Evolutionary conservation across 2,888 invertebrate species (phyloP).

Genomic region (Lepidocyrtinus sp.): DNA sequence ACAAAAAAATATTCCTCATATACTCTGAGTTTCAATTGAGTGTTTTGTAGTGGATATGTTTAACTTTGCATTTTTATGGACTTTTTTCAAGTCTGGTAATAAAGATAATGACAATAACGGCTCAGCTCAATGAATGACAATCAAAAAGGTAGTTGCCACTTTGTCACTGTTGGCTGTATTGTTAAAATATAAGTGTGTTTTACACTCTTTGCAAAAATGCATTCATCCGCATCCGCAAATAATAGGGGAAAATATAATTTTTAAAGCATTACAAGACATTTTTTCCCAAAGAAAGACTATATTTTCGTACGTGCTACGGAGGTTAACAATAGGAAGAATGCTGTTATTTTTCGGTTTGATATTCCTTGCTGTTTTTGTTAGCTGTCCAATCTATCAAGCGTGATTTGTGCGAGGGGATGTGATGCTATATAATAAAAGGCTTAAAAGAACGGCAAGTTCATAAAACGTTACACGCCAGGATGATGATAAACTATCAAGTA

Average conservation of each 20-base stretch:
- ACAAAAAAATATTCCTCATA: background rate
- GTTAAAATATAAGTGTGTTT: background rate
- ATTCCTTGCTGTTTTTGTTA: background rate
- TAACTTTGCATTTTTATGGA: background rate
- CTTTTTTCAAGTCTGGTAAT: background rate
- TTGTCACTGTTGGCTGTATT: conserved; percentile 18
- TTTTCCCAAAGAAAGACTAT: conserved; percentile 15
- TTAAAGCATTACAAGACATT: background rate
- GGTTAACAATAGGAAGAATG: conserved; percentile 32
- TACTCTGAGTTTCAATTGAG: conserved; percentile 3
- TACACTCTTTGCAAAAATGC: conserved; percentile 24
- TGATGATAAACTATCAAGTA: conserved; percentile 8
- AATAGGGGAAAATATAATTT: background rate
- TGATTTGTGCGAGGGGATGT: background rate
- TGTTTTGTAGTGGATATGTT: background rate
- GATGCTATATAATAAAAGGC: no score
- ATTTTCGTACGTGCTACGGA: conserved; percentile 8
- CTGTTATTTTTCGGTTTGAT: background rate
- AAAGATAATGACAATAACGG: conserved; percentile 26
- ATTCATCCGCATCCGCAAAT: conserved; percentile 52
- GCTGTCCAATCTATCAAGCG: background rate
- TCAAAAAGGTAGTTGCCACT: background rate
- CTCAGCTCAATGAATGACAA: conserved; percentile 30
- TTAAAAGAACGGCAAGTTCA: background rate
- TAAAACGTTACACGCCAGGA: conserved; percentile 13